Conservation (phyloP, 2,797 vertebrate species). For the Adelosebastes latens region DNA sequence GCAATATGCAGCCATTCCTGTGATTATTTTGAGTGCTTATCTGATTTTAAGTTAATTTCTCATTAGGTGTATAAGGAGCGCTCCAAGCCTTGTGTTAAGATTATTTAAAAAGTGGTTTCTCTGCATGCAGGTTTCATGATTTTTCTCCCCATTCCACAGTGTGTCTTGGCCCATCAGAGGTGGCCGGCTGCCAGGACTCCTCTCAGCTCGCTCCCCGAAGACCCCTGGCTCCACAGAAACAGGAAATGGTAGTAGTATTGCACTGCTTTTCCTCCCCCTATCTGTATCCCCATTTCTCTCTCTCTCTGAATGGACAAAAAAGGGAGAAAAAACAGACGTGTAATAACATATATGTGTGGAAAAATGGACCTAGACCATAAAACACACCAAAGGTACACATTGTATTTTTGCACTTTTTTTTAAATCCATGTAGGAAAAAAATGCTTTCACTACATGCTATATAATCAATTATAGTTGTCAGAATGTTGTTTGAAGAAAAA, state of each 20-base stretch:
- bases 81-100: constrained; percentile 69
- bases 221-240: constrained; percentile 81
- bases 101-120: constrained; percentile 78
- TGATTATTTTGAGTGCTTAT: constrained; percentile 68
- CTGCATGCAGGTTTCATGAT: constrained; percentile 80
- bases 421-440: constrained; percentile 9
- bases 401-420: constrained; percentile 48
- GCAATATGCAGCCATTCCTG: constrained; percentile 37
- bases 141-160: constrained; percentile 79
- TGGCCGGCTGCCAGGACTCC: constrained; percentile 83
- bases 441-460: background rate
- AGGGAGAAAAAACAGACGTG: constrained; percentile 60
- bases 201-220: constrained; percentile 83
- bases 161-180: constrained; percentile 83
- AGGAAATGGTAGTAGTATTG: constrained; percentile 91
- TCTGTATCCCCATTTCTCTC: constrained; percentile 65
- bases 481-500: background rate
- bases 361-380: constrained; percentile 58
- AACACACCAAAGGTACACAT: constrained; percentile 45
- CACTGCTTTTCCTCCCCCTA: constrained; percentile 79
- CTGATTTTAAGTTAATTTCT: constrained; percentile 74
- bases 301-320: constrained; percentile 68
- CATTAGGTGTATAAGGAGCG: constrained; percentile 61
- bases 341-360: constrained; percentile 70
- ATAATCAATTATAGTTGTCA: constrained; percentile 17